These are phyloP conservation scores for Theristicus caerulescens DNA, from an alignment of 2,113 vertebrate genomes.

Conservation along the genomic window DNA sequence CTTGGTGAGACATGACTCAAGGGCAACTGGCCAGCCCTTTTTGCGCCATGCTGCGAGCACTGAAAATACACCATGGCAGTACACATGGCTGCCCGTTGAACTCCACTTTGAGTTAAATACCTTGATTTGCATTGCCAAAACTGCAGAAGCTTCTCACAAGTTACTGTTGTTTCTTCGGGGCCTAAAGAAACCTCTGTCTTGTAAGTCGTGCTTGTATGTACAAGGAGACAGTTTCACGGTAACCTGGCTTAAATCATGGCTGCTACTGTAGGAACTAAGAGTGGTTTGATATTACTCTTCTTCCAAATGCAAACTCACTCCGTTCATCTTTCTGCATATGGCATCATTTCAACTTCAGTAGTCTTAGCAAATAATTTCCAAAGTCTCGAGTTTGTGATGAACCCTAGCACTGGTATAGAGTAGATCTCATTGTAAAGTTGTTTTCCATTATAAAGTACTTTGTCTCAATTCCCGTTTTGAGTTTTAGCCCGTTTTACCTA, in stretches of 20 bases:
- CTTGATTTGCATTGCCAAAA: not conserved
- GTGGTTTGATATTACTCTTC: rapidly evolving
- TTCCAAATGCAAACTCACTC: not conserved
- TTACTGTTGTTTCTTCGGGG: not conserved
- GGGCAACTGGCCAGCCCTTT: not conserved
- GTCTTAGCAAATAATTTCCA: not conserved
- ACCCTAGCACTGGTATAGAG: not conserved
- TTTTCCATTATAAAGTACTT: not conserved
- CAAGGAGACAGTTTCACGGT: not conserved
- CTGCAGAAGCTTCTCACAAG: not conserved
- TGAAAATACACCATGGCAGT: not conserved
- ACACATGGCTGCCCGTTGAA: too few relatives aligned
- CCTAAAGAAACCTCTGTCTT: not conserved
- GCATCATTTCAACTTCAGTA: not conserved
- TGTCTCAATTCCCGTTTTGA: not conserved
- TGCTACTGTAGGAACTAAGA: too few relatives aligned
- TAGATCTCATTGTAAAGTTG: not conserved
- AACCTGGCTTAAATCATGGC: not conserved
- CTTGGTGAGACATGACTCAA: too few relatives aligned
- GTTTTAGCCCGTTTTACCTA: not conserved
- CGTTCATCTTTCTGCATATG: not conserved
- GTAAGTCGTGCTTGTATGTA: rapidly evolving
- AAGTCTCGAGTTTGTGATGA: not conserved
- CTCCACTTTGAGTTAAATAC: not conserved
- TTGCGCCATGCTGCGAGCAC: too few relatives aligned